phyloP scores from a whole-genome alignment of 2,797 vertebrate species.

The Lutjanus campechanus region DNA sequence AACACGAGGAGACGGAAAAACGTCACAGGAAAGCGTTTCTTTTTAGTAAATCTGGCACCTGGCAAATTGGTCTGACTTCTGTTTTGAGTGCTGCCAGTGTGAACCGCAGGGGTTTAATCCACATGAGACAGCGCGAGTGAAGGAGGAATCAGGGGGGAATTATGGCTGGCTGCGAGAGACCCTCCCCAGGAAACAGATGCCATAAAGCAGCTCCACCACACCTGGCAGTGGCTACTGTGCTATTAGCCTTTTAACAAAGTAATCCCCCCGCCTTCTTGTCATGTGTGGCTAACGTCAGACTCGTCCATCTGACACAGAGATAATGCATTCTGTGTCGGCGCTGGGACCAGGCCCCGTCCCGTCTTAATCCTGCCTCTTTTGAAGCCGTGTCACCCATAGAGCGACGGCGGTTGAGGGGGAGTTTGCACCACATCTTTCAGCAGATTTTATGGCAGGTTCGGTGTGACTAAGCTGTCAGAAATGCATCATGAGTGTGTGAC shows the following conservation, averaged over 20 bases:
- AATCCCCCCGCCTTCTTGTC: slow-evolving; percentile 21
- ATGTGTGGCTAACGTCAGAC: slow-evolving; percentile 59
- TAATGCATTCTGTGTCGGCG: slow-evolving; percentile 51
- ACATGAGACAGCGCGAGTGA: slow-evolving; percentile 13
- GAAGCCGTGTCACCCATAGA: slow-evolving; percentile 49
- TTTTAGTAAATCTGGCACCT: slow-evolving; percentile 31
- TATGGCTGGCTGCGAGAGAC: slow-evolving; percentile 35
- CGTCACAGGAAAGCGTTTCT: slow-evolving; percentile 5
- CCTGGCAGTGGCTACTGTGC: slow-evolving; percentile 73
- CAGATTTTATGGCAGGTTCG: slow-evolving; percentile 5
- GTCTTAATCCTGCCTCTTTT: slow-evolving; percentile 54
- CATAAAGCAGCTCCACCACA: slow-evolving; percentile 65
- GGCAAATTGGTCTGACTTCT: slow-evolving; percentile 30
- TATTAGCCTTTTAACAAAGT: slow-evolving; percentile 67
- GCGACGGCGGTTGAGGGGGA: slow-evolving; percentile 15
- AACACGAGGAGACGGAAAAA: not conserved
- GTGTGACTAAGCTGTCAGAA: slow-evolving; percentile 21
- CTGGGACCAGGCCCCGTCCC: slow-evolving; percentile 32
- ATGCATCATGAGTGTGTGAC: slow-evolving; percentile 4
- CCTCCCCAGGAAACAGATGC: slow-evolving; percentile 53
- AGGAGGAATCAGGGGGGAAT: slow-evolving; percentile 34
- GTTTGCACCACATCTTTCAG: slow-evolving; percentile 25
- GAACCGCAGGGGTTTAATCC: slow-evolving; percentile 39
- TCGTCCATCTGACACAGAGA: slow-evolving; percentile 50
- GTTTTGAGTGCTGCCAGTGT: slow-evolving; percentile 25